Base-by-base conservation (phyloP, 2,888 invertebrate species). In the Callyntrura sp. region DNA sequence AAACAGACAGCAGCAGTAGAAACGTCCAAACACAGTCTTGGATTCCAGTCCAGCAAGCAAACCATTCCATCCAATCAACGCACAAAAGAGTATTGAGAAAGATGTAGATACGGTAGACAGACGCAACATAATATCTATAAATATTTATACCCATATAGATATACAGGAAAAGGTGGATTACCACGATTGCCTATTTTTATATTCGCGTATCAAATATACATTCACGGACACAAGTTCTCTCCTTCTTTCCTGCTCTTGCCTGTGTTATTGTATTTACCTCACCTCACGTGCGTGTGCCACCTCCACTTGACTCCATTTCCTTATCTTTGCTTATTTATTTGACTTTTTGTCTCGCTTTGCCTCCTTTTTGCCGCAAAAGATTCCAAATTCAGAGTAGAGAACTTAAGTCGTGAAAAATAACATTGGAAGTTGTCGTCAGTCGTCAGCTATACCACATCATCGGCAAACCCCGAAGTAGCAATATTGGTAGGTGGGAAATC, bases 391-490 rank as follows among this genome's bases (percentile, higher is more conserved):
- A 81, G 62, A 84, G 17, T 84, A 43, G 70, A 85, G 85, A 76
- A 76, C 25, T 9, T 76, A 28, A 76, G 60, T 76, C 43, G 76
- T 84, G 70, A 70, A 76, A 62, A 76, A 60, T n/a, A 76, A 62
- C 73, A 76, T 43, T 9, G 35, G 45, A 85, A 76, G n/a, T 65
- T 12, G 73, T 60, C 73, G 35, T 35, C 35, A 35, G n/a, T 35
- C 35, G 35, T 73, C 76, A 76, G 43, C 62, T 76, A 76, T 51
- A 60, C 35, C 43, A 73, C 60, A 65, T 62, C 60, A 65, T 62
- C 85, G 85, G 76, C 62, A 85, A 85, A 85, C 60, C 1, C n/a
- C 70, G 20, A 55, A 84, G 51, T 28, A 76, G 48, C 55, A 78
- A 9, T 35, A 35, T 35, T 35, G 35, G 3, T 35, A 78, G 8